Evolutionary conservation across 2,113 vertebrate genomes (phyloP), one percentile per base, ranked within the genome.

Genomic region (Platanista minor): DNA sequence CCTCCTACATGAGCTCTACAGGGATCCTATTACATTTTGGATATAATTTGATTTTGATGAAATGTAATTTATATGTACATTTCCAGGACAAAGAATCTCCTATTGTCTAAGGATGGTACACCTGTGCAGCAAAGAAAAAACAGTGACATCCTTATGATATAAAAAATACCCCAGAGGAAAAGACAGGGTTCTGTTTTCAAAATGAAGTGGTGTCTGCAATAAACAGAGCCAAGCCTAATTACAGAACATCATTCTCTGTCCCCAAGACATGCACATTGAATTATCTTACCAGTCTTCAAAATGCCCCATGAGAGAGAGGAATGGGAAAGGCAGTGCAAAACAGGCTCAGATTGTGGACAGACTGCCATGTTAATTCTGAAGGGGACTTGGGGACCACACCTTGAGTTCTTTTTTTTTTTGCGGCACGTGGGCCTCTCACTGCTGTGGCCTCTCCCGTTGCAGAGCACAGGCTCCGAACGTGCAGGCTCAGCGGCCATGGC

Each of bases 111-210:
- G 21, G 64, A 64, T 39, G 41, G 25, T 91, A 71, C 66, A 96
- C 84, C 90, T 96, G 90, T 75, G 71, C 72, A 94, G 86, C 74
- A 77, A 82, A 94, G 59, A 66, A 69, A 96, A 97, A 95, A 83
- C 90, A 49, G 1, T n/a, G 49, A 89, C 33, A 88, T 95, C 64
- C 59, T 89, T 84, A 91, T 29, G 29, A 93, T 89, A 93, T 96
- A 94, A 96, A 95, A 96, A 88, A 72, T 66, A 52, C 52, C 92
- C 86, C 91, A 93, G 83, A 96, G 95, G 97, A 95, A 95, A 97
- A 93, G 75, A 83, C 83, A 93, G 77, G 29, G 69, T 72, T 93
- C 93, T 98, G 95, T 93, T 97, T 96, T 90, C 86, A 77, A 95
- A 95, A 97, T 96, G 83, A 97, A 91, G 91, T 92, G 91, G 52